Conservation (phyloP, 2,888 invertebrate genomes). For the Ichneumoninae sp. region DNA sequence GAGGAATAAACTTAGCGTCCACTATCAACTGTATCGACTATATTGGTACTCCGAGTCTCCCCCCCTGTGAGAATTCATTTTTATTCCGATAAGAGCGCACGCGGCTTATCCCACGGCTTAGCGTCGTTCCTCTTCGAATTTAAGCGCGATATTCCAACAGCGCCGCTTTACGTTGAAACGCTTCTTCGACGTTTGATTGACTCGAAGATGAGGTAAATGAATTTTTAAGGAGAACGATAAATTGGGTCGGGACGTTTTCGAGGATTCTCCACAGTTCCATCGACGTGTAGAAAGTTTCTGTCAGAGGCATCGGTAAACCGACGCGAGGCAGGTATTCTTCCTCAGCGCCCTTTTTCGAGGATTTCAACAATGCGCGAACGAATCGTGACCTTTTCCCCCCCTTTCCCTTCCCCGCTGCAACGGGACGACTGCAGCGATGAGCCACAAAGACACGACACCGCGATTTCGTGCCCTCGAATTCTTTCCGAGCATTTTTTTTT, state of each 20-base stretch:
- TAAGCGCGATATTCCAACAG: conserved; percentile 1
- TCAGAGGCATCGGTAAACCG: not conserved
- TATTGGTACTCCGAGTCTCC: conserved; percentile 24
- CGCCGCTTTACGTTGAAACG: not conserved
- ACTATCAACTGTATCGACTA: conserved; percentile 18
- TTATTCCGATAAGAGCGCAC: conserved; percentile 50
- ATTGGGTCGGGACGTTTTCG: not conserved
- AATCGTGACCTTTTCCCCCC: conserved; percentile 31
- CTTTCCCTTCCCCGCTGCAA: conserved; percentile 12
- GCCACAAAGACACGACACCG: conserved; percentile 19
- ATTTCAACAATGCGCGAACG: conserved; percentile 8
- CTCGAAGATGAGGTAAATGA: not conserved
- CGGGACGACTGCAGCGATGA: not conserved
- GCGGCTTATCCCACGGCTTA: conserved; percentile 51
- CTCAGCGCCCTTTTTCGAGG: not conserved
- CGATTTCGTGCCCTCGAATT: conserved; percentile 40
- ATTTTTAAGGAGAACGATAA: not conserved
- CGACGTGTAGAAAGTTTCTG: not conserved
- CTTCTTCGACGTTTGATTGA: conserved; percentile 33
- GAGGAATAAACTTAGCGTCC: conserved; percentile 15
- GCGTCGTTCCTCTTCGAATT: conserved; percentile 20
- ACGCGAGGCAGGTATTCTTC: conserved; percentile 33
- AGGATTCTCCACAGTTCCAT: not conserved
- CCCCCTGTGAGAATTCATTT: conserved; percentile 18
- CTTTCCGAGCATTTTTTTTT: conserved; percentile 10